A percentile compares a stretch with the other conserved stretches of the same genome.
Conservation (phyloP, 1,140 invertebrate genomes). For the Apolygus lucorum region DNA sequence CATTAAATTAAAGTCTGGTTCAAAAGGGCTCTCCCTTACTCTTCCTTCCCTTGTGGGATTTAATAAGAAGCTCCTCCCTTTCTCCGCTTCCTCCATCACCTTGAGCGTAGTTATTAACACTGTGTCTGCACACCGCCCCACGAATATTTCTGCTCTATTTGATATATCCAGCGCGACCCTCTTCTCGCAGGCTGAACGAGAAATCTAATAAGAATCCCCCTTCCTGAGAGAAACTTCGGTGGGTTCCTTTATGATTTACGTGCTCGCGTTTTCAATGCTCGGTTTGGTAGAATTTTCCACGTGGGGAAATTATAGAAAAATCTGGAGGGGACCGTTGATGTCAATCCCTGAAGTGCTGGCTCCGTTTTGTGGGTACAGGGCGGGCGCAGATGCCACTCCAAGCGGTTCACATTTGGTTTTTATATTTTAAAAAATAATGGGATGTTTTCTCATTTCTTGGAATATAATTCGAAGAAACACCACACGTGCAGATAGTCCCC, state of each 20-base stretch:
- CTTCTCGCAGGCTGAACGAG: not conserved
- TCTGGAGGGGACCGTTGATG: no score
- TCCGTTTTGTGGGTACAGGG: not conserved
- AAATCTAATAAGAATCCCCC: not conserved
- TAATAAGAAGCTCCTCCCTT: not conserved
- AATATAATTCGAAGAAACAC: no score
- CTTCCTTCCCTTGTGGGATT: not conserved
- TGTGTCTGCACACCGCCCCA: not conserved
- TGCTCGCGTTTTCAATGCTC: not conserved
- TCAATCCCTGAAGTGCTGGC: not conserved
- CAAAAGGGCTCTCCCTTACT: not conserved
- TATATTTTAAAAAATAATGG: not conserved
- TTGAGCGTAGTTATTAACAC: slow-evolving; percentile 7
- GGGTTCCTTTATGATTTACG: not conserved
- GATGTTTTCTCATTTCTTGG: no score
- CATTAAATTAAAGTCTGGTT: slow-evolving; percentile 26
- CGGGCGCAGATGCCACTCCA: not conserved
- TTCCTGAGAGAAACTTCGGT: not conserved
- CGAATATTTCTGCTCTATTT: slow-evolving; percentile 1
- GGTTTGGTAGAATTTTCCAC: not conserved
- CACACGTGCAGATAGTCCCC: no score
- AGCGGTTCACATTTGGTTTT: not conserved
- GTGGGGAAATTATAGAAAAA: no score
- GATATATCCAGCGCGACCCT: not conserved
- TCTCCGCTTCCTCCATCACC: not conserved